These are phyloP conservation scores for Mechanitis mazaeus DNA, from an alignment of 2,888 invertebrate species.

Conservation along the genomic window DNA sequence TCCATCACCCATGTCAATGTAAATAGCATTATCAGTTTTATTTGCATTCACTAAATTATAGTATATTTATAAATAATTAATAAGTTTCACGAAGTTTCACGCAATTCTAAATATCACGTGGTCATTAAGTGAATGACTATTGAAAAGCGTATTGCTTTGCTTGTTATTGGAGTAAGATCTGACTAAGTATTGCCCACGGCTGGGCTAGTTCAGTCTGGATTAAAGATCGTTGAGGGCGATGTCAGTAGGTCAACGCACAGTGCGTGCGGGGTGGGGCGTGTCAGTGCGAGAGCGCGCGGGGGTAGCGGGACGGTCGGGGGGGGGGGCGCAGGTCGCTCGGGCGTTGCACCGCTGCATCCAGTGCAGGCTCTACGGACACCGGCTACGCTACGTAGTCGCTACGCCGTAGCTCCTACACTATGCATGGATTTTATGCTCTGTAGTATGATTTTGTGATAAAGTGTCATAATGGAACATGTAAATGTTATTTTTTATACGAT, in stretches of 20 bases:
- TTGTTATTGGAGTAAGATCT: constrained; percentile 25
- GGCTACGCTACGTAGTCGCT: constrained; percentile 51
- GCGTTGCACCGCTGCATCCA: constrained; percentile 69
- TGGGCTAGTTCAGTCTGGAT: constrained; percentile 56
- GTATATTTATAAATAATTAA: constrained; percentile 6
- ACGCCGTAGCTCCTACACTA: constrained; percentile 43
- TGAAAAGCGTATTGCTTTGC: constrained; percentile 9
- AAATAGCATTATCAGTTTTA: constrained; percentile 24
- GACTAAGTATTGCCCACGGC: constrained; percentile 31
- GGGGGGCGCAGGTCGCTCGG: constrained; percentile 46
- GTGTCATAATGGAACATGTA: constrained; percentile 21
- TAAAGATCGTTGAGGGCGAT: constrained; percentile 72
- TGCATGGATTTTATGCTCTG: constrained; percentile 30
- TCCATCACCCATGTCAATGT: constrained; percentile 28
- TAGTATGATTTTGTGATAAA: constrained; percentile 27
- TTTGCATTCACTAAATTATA: constrained; percentile 20
- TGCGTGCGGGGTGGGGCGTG: constrained; percentile 57
- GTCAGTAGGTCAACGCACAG: constrained; percentile 75
- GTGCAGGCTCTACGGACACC: constrained; percentile 55
- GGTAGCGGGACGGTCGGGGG: constrained; percentile 28
- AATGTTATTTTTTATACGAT: constrained; percentile 9
- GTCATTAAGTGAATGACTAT: constrained; percentile 9
- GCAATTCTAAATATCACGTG: constrained; percentile 22
- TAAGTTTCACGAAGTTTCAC: no score
- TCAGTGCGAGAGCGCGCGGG: constrained; percentile 33